phyloP scores from a whole-genome alignment of 2,113 vertebrate species.

The Raphicerus campestris region DNA sequence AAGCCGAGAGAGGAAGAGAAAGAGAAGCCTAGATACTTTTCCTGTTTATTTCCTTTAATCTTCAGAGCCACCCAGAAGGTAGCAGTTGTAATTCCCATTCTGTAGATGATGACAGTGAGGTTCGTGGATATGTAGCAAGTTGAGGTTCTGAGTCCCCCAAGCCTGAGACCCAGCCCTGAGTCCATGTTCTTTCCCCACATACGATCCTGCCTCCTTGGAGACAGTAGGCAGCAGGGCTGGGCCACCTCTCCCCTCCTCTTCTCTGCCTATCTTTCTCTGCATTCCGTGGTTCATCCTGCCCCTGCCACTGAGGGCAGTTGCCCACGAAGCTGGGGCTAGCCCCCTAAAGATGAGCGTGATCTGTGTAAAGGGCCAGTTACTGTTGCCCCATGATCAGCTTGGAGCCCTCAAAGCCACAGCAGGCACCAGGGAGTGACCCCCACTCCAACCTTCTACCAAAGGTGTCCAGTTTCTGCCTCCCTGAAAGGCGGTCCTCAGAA shows the following conservation, averaged over 20 bases:
- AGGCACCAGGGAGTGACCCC: conserved; percentile 6
- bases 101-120: neutral
- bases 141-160: neutral
- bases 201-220: neutral
- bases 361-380: neutral
- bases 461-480: conserved; percentile 16
- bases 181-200: neutral
- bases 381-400: neutral
- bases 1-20: neutral
- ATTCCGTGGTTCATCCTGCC: neutral
- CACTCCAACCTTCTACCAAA: neutral
- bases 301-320: accelerated
- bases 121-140: neutral
- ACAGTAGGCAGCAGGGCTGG: neutral
- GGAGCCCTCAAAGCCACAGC: neutral
- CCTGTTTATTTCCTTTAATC: neutral
- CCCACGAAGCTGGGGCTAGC: neutral
- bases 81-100: neutral
- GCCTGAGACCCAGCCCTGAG: neutral
- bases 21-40: neutral
- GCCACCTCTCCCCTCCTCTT: accelerated
- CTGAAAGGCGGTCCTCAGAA: neutral
- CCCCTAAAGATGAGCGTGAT: neutral
- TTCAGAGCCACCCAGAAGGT: neutral
- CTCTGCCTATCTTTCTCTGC: neutral